Base-by-base conservation (phyloP, 1,140 invertebrate genomes). In the Philopotamus ludificatus region DNA sequence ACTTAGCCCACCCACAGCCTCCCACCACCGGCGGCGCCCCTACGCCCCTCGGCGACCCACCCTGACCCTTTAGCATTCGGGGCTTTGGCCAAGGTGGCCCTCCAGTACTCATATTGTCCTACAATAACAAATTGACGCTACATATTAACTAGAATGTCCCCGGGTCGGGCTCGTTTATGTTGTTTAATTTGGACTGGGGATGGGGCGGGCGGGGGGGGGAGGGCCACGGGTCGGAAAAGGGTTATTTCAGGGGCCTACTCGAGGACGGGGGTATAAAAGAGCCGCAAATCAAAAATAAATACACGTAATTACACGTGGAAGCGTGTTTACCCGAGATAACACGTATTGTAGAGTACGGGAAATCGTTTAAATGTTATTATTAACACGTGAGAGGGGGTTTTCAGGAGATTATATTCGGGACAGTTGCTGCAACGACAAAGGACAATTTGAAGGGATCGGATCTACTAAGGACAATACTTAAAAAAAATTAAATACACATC, bases 71-170 rank as follows among this genome's bases (percentile, higher is more conserved):
- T 44, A 9, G 18, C 57, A 26, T 45, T 60, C 16, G 21, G 18
- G 41, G 57, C 44, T 45, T 44, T 47, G 20, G 57, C 42, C 44
- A 60, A 47, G 44, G 57, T 60, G 22, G 57, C 44, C 26, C 28
- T 47, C 57, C 8, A 25, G 20, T 47, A 21, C 47, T 53, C 63
- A 47, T 64, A 67, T 67, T 67, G 65, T 63, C 60, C 65, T 63
- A 67, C 61, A 62, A 67, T 63, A 67, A 67, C 65, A 67, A 67
- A 63, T 67, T 67, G 65, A 67, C 45, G 60, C 59, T 58, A 51
- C 53, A 54, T 51, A 67, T 67, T 67, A 67, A 63, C 53, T 39
- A 49, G 55, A 53, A 21, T 51, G 47, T 66, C 57, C 41, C 57
- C 18, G 44, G 53, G 41, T 42, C 54, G 8, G 47, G 7, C 4